A percentile compares a stretch with the other conserved stretches of the same genome.
Evolutionary conservation across 1,140 invertebrate species (phyloP).

Genomic region (Pseudomyrmex dendroicus): DNA sequence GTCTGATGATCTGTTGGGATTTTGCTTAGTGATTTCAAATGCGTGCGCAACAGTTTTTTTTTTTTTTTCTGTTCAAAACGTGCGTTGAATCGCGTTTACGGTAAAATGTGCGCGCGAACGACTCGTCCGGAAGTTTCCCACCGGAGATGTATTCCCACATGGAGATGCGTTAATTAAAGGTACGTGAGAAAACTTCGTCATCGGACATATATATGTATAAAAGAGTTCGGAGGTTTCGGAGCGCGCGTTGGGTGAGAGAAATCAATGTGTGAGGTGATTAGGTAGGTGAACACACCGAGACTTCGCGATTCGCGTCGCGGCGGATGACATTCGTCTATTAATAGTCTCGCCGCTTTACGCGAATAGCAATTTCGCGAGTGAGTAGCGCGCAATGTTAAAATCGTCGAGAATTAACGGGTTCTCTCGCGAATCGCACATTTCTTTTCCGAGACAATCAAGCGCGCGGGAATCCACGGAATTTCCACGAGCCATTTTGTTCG

Average conservation of each 20-base stretch:
- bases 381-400: not conserved
- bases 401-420: not conserved
- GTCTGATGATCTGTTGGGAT: no score
- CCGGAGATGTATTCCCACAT: no score
- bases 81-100: no score
- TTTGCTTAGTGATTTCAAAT: no score
- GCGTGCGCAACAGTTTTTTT: no score
- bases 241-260: conserved; percentile 7
- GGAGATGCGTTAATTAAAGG: no score
- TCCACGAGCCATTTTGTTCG: not conserved
- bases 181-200: no score
- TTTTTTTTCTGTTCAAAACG: no score
- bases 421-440: not conserved
- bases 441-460: not conserved
- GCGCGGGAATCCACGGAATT: not conserved
- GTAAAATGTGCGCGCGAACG: no score
- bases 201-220: no score
- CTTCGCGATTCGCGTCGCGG: not conserved
- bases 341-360: conserved; percentile 28
- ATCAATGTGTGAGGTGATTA: conserved; percentile 50
- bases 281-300: conserved; percentile 13
- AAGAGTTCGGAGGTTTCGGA: no score
- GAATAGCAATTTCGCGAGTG: not conserved
- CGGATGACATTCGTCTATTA: conserved; percentile 35
- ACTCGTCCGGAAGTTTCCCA: no score